Percentiles rank a stretch among this genome's conserved stretches.
phyloP scores from a whole-genome alignment of 2,113 vertebrate species.

The Brachyhypopomus gauderio region DNA sequence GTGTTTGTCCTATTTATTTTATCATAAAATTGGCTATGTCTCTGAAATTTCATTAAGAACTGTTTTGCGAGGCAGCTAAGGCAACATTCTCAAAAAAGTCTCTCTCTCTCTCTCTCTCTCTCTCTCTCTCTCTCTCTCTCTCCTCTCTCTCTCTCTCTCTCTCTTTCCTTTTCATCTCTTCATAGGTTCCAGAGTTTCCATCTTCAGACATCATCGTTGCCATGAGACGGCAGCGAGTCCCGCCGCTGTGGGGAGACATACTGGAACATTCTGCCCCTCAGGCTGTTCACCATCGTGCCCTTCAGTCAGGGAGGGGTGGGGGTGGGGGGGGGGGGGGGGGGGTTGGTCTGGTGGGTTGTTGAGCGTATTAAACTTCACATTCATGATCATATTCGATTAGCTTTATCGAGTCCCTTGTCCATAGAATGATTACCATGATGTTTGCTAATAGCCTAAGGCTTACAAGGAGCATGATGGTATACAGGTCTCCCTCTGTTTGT shows the following conservation, averaged over 20 bases:
- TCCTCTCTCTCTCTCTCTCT: conserved; percentile 46
- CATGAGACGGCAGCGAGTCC: conserved; percentile 34
- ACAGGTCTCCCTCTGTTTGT: not conserved
- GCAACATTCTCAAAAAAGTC: conserved; percentile 27
- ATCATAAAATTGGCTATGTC: not conserved
- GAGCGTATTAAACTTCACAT: conserved; percentile 17
- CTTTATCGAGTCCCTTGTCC: not conserved
- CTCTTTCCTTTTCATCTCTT: conserved; percentile 48
- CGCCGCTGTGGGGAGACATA: not conserved
- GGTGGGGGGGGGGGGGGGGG: not conserved
- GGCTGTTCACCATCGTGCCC: conserved; percentile 20
- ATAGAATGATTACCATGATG: not conserved
- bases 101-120: conserved; percentile 28
- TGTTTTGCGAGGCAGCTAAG: conserved; percentile 12
- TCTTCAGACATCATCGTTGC: conserved; percentile 49
- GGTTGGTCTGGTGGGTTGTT: not conserved
- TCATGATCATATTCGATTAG: not conserved
- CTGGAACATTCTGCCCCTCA: conserved; percentile 30
- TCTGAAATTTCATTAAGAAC: conserved; percentile 19
- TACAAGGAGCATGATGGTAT: not conserved
- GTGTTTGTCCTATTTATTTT: conserved; percentile 6
- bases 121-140: conserved; percentile 2
- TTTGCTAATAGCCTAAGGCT: not conserved
- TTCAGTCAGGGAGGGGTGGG: not conserved
- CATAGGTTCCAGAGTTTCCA: conserved; percentile 38